Evolutionary conservation across 2,113 vertebrate species (phyloP).

Genomic region (Bubo scandiacus): DNA sequence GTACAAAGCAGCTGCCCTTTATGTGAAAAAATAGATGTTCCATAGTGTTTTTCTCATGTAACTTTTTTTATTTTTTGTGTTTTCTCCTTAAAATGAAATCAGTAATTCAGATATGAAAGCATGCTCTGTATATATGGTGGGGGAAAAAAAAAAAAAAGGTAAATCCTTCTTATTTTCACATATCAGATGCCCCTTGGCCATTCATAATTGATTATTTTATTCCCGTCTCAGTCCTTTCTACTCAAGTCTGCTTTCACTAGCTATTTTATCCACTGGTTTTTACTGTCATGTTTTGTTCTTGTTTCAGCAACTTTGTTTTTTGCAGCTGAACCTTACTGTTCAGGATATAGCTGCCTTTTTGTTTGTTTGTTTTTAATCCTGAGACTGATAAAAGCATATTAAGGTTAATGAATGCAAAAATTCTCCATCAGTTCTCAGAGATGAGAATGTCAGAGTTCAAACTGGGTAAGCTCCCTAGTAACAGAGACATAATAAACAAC

Average conservation of each 20-base stretch:
- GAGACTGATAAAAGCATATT: constrained; percentile 30
- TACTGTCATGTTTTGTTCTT: constrained; percentile 9
- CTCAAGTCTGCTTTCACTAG: not conserved
- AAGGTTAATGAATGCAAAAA: constrained; percentile 58
- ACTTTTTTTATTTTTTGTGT: not conserved
- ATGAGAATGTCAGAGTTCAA: constrained; percentile 38
- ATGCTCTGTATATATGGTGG: not conserved
- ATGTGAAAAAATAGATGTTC: not conserved
- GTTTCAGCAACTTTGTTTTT: not conserved
- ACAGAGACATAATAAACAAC: constrained; percentile 36
- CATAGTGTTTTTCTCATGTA: not conserved
- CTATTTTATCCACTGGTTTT: not conserved
- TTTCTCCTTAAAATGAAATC: not conserved
- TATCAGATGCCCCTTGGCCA: not conserved
- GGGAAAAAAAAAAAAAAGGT: rapidly evolving
- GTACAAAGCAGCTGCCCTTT: not conserved
- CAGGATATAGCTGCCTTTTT: not conserved
- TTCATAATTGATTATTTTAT: constrained; percentile 34
- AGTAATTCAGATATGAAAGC: not conserved
- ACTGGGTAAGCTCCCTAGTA: not conserved
- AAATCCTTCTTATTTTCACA: not conserved
- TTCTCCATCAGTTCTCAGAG: constrained; percentile 18
- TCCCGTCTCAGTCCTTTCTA: not conserved
- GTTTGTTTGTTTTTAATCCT: constrained; percentile 25
- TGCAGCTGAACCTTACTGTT: not conserved